Evolutionary conservation across 2,888 invertebrate species (phyloP), one percentile per base, ranked within the genome.

Genomic region (Calephelis perditalis): DNA sequence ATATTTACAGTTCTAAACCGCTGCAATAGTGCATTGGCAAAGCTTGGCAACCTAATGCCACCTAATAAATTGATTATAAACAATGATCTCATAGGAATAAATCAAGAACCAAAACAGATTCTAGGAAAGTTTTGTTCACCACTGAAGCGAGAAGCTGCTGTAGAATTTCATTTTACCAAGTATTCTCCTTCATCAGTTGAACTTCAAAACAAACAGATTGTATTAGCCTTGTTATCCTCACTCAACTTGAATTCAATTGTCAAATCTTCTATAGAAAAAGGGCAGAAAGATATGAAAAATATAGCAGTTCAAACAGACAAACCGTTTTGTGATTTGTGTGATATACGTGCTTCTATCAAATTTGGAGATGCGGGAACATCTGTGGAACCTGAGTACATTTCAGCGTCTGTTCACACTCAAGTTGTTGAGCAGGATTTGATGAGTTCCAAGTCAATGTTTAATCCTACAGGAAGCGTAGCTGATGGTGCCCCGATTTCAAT

Each of bases 1-100:
- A 72, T 81, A 70, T 77, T 86, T 79, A 65, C 90, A 90, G 90
- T 88, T 73, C 70, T 89, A 68, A 77, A 75, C 75, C 87, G 87
- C 71, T 88, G 88, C 79, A 70, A 74, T 70, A 68, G 74, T 72
- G 86, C 88, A 64, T 65, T 88, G 66, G 63, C 61, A 62, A 84
- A 77, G 68, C 74, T 89, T 70, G 68, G 70, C 61, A 76, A 74
- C 40, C 74, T 88, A 71, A 70, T 72, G 56, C 72, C 87, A 62
- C 87, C 89, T 5, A 84, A 79, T 67, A 78, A 75, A 64, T 74
- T 89, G 67, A 62, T 79, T 61, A 78, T 89, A 70, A 78, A 80
- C 67, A 77, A 77, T 66, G 71, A 67, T 43, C 70, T 78, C 57
- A 63, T 76, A 15, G 76, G 73, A 40, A 40, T 8, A 40, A 40